phyloP scores from a whole-genome alignment of 2,888 invertebrate species.

The Lasioglossum zephyrum region DNA sequence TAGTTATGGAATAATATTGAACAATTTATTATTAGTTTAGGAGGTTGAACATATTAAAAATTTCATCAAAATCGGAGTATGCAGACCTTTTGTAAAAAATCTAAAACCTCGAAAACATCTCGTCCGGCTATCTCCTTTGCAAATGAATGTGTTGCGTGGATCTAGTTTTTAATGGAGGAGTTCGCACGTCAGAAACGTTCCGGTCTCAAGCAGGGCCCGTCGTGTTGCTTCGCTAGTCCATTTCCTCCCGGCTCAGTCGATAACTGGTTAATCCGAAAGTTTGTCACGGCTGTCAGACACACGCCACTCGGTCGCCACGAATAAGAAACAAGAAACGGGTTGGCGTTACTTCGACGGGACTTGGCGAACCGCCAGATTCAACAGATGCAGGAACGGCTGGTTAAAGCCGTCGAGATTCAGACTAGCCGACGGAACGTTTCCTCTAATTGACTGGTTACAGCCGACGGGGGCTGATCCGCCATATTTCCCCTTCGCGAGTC shows the following conservation, averaged over 20 bases:
- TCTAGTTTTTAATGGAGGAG: neutral
- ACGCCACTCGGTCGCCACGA: constrained; percentile 1
- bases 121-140: no score
- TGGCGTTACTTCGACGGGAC: constrained; percentile 64
- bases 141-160: neutral
- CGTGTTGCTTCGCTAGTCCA: neutral
- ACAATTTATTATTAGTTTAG: no score
- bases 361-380: constrained; percentile 75
- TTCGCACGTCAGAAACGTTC: neutral
- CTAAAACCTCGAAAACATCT: no score
- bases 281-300: constrained; percentile 24
- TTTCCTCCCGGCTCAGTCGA: constrained; percentile 2
- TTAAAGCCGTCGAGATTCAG: constrained; percentile 37
- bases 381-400: constrained; percentile 68
- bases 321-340: constrained; percentile 54
- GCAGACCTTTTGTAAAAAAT: no score
- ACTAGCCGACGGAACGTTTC: constrained; percentile 17
- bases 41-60: no score
- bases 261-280: constrained; percentile 36
- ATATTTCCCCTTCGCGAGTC: neutral
- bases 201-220: neutral
- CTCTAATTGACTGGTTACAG: constrained; percentile 15
- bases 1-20: no score
- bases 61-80: no score
- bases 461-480: neutral